A percentile compares a stretch with the other conserved stretches of the same genome.
These are phyloP conservation scores for Tachyglossus aculeatus DNA, from an alignment of 2,797 vertebrate species.

Conservation along the genomic window DNA sequence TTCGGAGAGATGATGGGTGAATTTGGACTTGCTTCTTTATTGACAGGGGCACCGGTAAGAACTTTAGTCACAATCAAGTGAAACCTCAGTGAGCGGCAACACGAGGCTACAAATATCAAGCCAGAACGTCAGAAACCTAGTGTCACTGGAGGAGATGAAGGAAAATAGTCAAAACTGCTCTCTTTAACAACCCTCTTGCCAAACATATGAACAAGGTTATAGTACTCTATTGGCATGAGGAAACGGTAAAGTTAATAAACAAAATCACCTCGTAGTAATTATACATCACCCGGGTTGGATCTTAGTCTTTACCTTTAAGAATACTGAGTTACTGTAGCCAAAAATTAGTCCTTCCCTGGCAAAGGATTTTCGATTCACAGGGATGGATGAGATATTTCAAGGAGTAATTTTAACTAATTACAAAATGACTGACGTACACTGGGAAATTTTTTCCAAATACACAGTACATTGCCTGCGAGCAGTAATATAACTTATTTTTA, in stretches of 20 bases:
- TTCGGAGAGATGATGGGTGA: conserved; percentile 18
- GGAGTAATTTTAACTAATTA: neutral
- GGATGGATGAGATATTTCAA: neutral
- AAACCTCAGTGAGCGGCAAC: neutral
- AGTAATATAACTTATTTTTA: too few species aligned
- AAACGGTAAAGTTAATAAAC: neutral
- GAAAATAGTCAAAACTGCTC: neutral
- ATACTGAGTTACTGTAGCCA: neutral
- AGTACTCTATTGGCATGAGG: too few species aligned
- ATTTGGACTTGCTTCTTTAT: conserved; percentile 31
- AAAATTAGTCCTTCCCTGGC: neutral
- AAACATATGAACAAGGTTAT: neutral
- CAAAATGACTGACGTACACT: neutral
- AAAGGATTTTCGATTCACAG: neutral
- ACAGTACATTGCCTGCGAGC: too few species aligned
- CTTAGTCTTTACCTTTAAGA: conserved; percentile 5
- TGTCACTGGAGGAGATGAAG: neutral
- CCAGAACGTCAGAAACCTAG: neutral
- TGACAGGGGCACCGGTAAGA: neutral
- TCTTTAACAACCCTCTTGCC: neutral
- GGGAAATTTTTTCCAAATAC: conserved; percentile 2
- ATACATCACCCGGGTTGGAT: neutral
- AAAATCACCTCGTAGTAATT: neutral
- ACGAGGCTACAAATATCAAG: neutral
- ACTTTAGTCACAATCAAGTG: neutral